phyloP scores from a whole-genome alignment of 2,113 vertebrate species.

The Triplophysa dalaica region DNA sequence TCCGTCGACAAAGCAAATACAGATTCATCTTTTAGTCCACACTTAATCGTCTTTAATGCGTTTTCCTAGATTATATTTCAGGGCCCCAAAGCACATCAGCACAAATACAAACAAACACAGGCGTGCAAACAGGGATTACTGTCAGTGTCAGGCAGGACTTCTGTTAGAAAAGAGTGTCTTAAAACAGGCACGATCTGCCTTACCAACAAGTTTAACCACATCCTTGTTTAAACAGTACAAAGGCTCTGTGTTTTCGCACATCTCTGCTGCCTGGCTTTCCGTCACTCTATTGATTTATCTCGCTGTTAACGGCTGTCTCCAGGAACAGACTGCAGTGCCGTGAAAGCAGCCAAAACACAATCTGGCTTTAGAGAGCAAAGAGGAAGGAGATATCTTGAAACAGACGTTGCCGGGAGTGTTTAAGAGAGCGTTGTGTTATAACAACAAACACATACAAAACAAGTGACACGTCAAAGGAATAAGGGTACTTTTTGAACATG shows the following conservation, averaged over 20 bases:
- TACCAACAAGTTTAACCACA: slow-evolving; percentile 37
- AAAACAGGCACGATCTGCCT: slow-evolving; percentile 23
- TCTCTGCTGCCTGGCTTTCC: slow-evolving; percentile 28
- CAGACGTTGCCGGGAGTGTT: slow-evolving; percentile 36
- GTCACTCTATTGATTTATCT: slow-evolving; percentile 52
- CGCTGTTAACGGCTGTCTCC: slow-evolving; percentile 49
- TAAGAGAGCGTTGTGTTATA: slow-evolving; percentile 30
- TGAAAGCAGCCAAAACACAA: slow-evolving; percentile 50
- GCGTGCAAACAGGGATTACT: neutral
- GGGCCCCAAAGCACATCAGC: neutral
- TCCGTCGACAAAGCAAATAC: neutral
- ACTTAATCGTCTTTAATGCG: neutral
- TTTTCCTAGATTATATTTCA: neutral
- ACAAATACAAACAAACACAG: slow-evolving; percentile 2
- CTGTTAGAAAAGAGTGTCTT: neutral
- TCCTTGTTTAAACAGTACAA: slow-evolving; percentile 42
- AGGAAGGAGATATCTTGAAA: slow-evolving; percentile 20
- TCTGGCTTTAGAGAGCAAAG: slow-evolving; percentile 46
- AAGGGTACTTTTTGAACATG: slow-evolving; percentile 38
- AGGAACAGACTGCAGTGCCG: slow-evolving; percentile 54
- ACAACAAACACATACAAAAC: slow-evolving; percentile 31
- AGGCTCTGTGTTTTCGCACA: slow-evolving; percentile 24
- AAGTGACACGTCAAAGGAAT: slow-evolving; percentile 16
- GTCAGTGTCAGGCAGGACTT: slow-evolving; percentile 8
- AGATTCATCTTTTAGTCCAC: slow-evolving; percentile 1